A percentile compares a stretch with the other conserved stretches of the same genome.
These are phyloP conservation scores for Callaeas wilsoni DNA, from an alignment of 2,113 vertebrate species.

Conservation along the genomic window DNA sequence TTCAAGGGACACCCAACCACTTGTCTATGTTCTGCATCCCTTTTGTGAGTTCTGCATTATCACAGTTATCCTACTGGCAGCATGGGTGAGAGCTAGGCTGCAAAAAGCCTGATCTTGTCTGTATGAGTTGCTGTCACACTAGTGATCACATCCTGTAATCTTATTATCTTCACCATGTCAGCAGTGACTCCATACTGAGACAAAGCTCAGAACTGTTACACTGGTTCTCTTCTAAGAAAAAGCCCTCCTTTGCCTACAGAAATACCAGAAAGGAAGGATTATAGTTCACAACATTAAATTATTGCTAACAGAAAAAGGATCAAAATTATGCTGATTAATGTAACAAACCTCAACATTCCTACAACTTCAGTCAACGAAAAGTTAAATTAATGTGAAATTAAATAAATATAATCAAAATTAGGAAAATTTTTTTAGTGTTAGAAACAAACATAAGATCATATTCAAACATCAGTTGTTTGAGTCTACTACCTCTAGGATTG, in stretches of 20 bases:
- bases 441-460: not conserved
- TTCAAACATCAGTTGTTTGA: not conserved
- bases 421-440: not conserved
- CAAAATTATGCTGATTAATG: not conserved
- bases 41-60: not conserved
- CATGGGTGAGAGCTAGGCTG: not conserved
- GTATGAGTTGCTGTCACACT: not conserved
- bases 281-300: not conserved
- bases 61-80: not conserved
- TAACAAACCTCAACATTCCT: not conserved
- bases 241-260: not conserved
- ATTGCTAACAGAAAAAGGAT: not conserved
- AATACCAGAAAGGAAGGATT: not conserved
- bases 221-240: not conserved
- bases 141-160: conserved; percentile 3
- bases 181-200: not conserved
- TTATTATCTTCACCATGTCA: not conserved
- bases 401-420: not conserved
- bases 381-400: not conserved
- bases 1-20: not conserved
- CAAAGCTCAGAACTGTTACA: not conserved
- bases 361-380: not conserved
- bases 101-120: conserved; percentile 1
- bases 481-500: not conserved
- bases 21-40: not conserved